Evolutionary conservation across 2,888 invertebrate species (phyloP).

Genomic region (Meta bourneti): DNA sequence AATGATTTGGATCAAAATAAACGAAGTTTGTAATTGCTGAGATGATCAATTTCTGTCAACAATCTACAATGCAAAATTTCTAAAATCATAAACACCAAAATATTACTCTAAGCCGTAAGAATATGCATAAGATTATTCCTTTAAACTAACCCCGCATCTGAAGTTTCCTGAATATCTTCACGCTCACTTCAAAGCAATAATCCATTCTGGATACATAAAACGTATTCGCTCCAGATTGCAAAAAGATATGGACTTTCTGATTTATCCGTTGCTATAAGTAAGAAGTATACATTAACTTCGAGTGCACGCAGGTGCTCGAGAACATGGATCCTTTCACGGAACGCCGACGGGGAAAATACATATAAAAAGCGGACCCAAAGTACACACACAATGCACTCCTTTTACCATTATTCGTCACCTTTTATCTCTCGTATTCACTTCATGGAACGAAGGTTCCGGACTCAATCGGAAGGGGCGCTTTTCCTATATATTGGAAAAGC

Average conservation of each 20-base stretch:
- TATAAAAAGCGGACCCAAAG: conserved; percentile 18
- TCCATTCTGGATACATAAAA: not conserved
- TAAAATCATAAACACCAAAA: too few species aligned
- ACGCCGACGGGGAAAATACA: too few species aligned
- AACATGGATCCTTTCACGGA: not conserved
- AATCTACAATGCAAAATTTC: too few species aligned
- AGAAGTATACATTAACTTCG: not conserved
- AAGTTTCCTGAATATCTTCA: not conserved
- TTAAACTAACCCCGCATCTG: not conserved
- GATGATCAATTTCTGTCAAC: too few species aligned
- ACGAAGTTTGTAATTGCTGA: too few species aligned
- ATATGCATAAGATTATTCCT: too few species aligned
- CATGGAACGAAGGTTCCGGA: conserved; percentile 51
- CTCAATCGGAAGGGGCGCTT: conserved; percentile 55
- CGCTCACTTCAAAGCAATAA: not conserved
- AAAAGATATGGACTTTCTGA: not conserved
- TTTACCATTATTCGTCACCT: conserved; percentile 67
- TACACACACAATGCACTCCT: conserved; percentile 27
- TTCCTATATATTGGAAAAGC: not conserved
- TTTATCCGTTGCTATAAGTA: not conserved
- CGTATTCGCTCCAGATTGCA: too few species aligned
- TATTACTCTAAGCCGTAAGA: too few species aligned
- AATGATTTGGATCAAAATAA: too few species aligned
- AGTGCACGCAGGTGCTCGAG: conserved; percentile 51
- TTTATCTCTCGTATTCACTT: conserved; percentile 63